phyloP scores from a whole-genome alignment of 2,113 vertebrate species.

The Podocnemis expansa region DNA sequence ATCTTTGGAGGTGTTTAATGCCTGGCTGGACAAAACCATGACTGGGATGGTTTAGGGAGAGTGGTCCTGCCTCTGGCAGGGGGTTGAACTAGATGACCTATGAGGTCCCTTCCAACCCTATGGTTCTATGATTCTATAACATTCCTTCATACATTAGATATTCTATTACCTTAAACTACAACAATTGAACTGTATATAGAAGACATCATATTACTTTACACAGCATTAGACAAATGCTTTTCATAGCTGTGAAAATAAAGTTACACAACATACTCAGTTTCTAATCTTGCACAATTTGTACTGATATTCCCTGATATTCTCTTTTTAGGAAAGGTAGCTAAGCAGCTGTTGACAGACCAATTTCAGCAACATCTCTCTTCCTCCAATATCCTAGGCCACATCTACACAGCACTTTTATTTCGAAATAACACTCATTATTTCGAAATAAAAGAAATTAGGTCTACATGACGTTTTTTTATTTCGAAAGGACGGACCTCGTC shows the following conservation, averaged over 20 bases:
- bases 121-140: too few species aligned
- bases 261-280: background rate
- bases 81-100: too few species aligned
- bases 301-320: background rate
- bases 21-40: too few species aligned
- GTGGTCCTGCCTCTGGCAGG: too few species aligned
- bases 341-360: background rate
- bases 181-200: background rate
- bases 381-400: background rate
- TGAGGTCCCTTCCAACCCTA: too few species aligned
- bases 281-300: background rate
- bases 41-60: too few species aligned
- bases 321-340: background rate
- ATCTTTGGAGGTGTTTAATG: too few species aligned
- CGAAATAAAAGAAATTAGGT: too few species aligned
- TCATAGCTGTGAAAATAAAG: background rate
- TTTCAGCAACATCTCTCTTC: background rate
- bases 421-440: too few species aligned
- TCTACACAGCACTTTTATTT: too few species aligned
- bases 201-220: background rate
- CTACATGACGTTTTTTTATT: too few species aligned
- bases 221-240: background rate
- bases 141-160: background rate
- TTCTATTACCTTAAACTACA: background rate
- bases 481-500: too few species aligned